Conservation (phyloP, 2,113 vertebrate species). For the Aramus guarauna region DNA sequence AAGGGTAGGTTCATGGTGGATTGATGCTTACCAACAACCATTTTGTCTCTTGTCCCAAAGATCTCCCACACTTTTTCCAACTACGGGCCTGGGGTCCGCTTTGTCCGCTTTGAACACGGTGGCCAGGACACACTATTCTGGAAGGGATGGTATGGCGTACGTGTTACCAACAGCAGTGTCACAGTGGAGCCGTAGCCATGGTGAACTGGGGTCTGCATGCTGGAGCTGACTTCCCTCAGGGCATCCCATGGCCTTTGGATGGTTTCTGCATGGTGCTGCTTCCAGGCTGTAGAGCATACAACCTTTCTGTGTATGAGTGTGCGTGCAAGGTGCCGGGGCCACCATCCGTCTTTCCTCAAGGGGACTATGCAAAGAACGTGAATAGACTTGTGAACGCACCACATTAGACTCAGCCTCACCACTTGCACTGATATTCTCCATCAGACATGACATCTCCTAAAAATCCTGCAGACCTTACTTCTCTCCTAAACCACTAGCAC, state of each 20-base stretch:
- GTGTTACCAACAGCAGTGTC: conserved; percentile 88
- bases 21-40: neutral
- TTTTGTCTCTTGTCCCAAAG: conserved; percentile 60
- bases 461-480: neutral
- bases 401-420: neutral
- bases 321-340: neutral
- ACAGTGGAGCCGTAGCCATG: conserved; percentile 71
- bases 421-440: neutral
- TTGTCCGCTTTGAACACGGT: conserved; percentile 86
- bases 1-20: neutral
- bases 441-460: neutral
- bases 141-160: conserved; percentile 92
- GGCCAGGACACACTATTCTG: conserved; percentile 90
- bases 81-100: conserved; percentile 88
- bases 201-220: neutral
- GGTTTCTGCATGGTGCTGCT: conserved; percentile 40
- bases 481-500: neutral
- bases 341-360: neutral
- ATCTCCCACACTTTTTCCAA: conserved; percentile 82
- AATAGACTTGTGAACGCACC: neutral
- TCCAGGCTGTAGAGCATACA: neutral
- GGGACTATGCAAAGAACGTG: neutral
- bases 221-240: neutral
- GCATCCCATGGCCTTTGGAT: neutral
- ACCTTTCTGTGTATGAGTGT: neutral